Base-by-base conservation (phyloP, 2,797 vertebrate genomes). In the Neostethus bicornis region DNA sequence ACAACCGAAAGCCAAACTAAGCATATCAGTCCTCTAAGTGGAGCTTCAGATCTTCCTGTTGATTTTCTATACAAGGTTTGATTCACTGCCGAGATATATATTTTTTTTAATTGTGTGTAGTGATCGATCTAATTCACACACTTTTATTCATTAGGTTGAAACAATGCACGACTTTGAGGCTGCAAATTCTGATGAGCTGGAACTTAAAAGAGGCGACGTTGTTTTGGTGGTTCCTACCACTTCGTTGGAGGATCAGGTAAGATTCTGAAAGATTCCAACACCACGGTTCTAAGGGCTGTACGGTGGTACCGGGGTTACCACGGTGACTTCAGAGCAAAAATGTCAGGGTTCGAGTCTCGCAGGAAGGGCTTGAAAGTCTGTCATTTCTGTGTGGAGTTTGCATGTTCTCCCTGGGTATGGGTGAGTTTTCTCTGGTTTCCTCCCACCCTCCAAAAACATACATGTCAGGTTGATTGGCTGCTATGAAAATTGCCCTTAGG, bases 101-200 rank as follows among this genome's bases (percentile, higher is more conserved):
- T 7, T 17, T 37, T 1, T 10, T 7, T 21, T 4, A 2, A 5
- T 7, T 9, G 7, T 24, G 7, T 44, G 13, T 44, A 23, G 7
- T 14, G 4, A 5, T 9, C 14, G 14, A 2, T 44, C 13, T 26
- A 44, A 3, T 24, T 7, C 3, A 37, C 1, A 2, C 25, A 43
- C 37, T 14, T 42, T 13, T 57, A 4, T 63, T 48, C 32, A 85
- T 31, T 65, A 99, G 97, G 96, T 96, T 74, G 94, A 97, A 91
- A 92, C 92, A 0, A 77, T 98, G 60, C 97, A 99, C 7, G 96
- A 98, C 74, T 99, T 98, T 2, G 95, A 98, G 47, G 96, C 96
- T 74, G 96, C 95, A 50, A 98, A 98, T 73, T 92, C 90, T 17
- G 97, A 99, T 68, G 97, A 99, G 72, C 93, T 99, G 19, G 93